These are phyloP conservation scores for Pygathrix nemaeus DNA, from an alignment of 2,113 vertebrate genomes.

Conservation along the genomic window DNA sequence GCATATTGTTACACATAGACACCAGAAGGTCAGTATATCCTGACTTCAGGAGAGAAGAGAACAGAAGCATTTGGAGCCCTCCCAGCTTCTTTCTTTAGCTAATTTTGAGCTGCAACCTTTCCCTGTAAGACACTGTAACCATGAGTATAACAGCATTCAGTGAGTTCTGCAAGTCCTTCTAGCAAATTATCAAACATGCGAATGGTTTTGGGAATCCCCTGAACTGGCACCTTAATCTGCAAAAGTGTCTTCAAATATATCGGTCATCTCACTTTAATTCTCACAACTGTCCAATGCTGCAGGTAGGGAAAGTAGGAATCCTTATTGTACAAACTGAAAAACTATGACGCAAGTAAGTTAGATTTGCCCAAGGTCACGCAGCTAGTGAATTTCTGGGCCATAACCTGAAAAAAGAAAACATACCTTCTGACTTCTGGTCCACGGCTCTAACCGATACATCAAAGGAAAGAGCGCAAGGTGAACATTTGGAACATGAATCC, in stretches of 20 bases:
- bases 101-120: not conserved
- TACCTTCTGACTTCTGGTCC: not conserved
- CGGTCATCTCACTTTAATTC: not conserved
- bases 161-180: not conserved
- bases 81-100: not conserved
- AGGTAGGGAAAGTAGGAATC: not conserved
- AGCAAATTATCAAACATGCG: not conserved
- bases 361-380: not conserved
- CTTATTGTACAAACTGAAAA: not conserved
- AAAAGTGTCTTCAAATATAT: not conserved
- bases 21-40: not conserved
- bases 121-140: not conserved
- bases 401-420: not conserved
- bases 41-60: not conserved
- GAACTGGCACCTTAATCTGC: not conserved
- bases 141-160: not conserved
- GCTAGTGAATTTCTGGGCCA: not conserved
- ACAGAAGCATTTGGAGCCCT: not conserved
- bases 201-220: not conserved
- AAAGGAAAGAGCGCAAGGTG: not conserved
- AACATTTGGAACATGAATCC: not conserved
- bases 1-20: fast-evolving
- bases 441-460: not conserved
- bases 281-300: not conserved
- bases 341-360: not conserved